Conservation (phyloP, 2,113 vertebrate species). For the Dicaeum eximium region DNA sequence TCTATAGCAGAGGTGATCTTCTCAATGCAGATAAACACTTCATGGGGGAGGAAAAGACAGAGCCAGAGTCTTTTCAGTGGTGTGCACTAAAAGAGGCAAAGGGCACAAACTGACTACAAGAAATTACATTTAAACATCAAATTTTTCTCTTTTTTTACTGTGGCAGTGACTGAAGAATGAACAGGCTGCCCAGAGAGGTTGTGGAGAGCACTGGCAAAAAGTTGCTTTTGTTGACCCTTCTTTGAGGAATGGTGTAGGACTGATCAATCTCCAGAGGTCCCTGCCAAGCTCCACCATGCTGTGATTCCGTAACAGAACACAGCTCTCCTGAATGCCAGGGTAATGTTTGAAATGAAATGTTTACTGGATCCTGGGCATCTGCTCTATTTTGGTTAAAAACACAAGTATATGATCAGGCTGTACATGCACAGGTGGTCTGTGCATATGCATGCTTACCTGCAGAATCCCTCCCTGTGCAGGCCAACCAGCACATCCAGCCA, state of each 20-base stretch:
- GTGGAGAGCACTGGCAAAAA: background rate
- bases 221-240: background rate
- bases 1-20: background rate
- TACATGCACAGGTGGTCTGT: background rate
- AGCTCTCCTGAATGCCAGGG: background rate
- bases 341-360: background rate
- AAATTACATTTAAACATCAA: background rate
- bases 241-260: background rate
- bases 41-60: background rate
- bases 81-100: background rate
- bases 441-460: background rate
- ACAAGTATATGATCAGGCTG: background rate
- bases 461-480: background rate
- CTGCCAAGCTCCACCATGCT: background rate
- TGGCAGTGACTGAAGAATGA: background rate
- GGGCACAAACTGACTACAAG: background rate
- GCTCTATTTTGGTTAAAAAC: background rate
- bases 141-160: background rate
- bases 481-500: background rate
- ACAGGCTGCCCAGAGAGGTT: background rate
- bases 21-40: background rate
- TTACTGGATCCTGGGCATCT: background rate
- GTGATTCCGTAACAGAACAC: background rate
- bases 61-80: background rate
- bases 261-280: background rate